Conservation (phyloP, 2,888 invertebrate genomes). For the Blastobasis adustella region DNA sequence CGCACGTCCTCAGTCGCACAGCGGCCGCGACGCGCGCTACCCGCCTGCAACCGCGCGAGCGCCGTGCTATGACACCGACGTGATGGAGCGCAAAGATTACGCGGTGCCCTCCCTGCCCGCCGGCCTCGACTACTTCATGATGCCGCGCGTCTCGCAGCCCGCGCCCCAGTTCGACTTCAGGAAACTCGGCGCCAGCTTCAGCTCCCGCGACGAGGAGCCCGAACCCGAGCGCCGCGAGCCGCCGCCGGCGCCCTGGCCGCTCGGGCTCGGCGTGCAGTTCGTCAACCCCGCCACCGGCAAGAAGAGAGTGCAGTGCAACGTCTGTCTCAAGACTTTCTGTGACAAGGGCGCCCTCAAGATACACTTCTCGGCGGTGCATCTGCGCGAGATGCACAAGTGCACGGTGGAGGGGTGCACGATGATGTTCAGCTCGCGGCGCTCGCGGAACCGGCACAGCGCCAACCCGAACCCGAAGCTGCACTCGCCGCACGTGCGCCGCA, state of each 20-base stretch:
- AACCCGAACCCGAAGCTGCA: conserved; percentile 98
- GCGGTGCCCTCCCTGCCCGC: conserved; percentile 65
- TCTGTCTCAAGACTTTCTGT: conserved; percentile 98
- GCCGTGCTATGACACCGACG: conserved; percentile 63
- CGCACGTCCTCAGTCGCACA: conserved; percentile 74
- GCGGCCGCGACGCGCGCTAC: conserved; percentile 77
- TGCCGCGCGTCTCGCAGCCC: conserved; percentile 81
- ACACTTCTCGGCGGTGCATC: conserved; percentile 97
- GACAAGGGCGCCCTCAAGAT: conserved; percentile 99
- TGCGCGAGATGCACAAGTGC: conserved; percentile 99
- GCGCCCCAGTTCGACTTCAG: conserved; percentile 93
- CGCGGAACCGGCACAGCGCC: conserved; percentile 95
- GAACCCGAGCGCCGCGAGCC: conserved; percentile 58
- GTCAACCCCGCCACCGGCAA: conserved; percentile 94
- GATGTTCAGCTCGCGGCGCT: conserved; percentile 97
- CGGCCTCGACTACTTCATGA: conserved; percentile 70
- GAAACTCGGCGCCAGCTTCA: conserved; percentile 80
- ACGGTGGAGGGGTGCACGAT: conserved; percentile 98
- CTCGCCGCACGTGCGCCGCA: conserved; percentile 93
- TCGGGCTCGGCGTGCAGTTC: conserved; percentile 89
- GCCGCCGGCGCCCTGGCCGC: conserved; percentile 81
- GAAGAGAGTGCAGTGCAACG: conserved; percentile 97
- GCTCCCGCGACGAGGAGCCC: conserved; percentile 68
- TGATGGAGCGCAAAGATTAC: conserved; percentile 71
- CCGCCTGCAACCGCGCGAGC: conserved; percentile 49